Conservation (phyloP, 2,113 vertebrate genomes). For the Mesocricetus auratus region DNA sequence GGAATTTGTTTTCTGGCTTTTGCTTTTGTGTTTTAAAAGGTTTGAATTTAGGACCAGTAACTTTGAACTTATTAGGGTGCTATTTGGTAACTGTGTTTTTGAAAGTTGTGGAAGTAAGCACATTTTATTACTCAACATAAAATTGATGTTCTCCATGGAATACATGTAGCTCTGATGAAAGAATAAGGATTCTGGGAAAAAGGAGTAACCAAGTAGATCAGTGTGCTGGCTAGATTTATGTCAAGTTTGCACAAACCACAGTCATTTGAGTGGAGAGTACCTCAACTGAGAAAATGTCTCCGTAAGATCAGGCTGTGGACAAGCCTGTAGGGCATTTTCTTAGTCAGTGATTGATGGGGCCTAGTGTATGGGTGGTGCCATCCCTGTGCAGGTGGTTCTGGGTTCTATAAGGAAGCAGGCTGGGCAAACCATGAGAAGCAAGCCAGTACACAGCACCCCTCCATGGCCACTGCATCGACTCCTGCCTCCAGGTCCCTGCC, state of each 20-base stretch:
- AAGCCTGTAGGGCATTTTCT: neutral
- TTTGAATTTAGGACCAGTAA: conserved; percentile 23
- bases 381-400: neutral
- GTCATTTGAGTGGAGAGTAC: neutral
- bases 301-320: neutral
- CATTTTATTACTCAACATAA: conserved; percentile 39
- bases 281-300: neutral
- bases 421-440: neutral
- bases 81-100: neutral
- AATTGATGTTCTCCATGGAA: neutral
- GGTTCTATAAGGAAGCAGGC: neutral
- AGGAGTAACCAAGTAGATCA: neutral
- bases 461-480: neutral
- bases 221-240: neutral
- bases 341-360: neutral
- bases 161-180: neutral
- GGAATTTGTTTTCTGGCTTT: conserved; percentile 16
- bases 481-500: neutral
- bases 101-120: neutral
- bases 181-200: neutral
- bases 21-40: conserved; percentile 11
- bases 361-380: neutral
- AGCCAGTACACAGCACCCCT: neutral
- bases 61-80: neutral
- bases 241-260: neutral